phyloP scores from a whole-genome alignment of 2,888 invertebrate species.

The Mycalesis mineus region DNA sequence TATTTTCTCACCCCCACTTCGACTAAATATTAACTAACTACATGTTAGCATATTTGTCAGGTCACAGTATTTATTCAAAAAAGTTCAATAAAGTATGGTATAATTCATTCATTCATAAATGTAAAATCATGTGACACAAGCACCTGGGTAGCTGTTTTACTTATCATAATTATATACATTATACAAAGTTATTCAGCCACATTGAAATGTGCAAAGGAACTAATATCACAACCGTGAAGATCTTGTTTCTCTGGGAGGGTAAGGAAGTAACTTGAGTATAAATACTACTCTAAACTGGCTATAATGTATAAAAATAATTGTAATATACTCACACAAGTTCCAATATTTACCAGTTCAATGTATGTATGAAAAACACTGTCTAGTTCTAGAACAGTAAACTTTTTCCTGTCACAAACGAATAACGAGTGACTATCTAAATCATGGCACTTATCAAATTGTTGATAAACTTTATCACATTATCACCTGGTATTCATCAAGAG shows the following conservation, averaged over 20 bases:
- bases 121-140: background rate
- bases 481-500: constrained; percentile 44
- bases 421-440: constrained; percentile 36
- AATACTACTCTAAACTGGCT: no score
- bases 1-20: no score
- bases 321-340: constrained; percentile 13
- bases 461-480: constrained; percentile 68
- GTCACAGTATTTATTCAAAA: no score
- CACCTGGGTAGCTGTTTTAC: background rate
- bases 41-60: no score
- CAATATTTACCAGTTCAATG: background rate
- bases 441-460: constrained; percentile 49
- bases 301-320: background rate
- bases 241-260: no score
- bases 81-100: no score
- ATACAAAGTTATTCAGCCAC: no score
- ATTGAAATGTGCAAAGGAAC: no score
- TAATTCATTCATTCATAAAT: background rate
- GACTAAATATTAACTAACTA: no score
- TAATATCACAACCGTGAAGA: no score
- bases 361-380: constrained; percentile 8
- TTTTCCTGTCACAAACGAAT: constrained; percentile 7
- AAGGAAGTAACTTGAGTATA: no score
- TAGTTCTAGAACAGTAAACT: constrained; percentile 15
- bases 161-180: no score